Evolutionary conservation across 2,888 invertebrate genomes (phyloP), one percentile per base, ranked within the genome.

Genomic region (Bellardia bayeri): DNA sequence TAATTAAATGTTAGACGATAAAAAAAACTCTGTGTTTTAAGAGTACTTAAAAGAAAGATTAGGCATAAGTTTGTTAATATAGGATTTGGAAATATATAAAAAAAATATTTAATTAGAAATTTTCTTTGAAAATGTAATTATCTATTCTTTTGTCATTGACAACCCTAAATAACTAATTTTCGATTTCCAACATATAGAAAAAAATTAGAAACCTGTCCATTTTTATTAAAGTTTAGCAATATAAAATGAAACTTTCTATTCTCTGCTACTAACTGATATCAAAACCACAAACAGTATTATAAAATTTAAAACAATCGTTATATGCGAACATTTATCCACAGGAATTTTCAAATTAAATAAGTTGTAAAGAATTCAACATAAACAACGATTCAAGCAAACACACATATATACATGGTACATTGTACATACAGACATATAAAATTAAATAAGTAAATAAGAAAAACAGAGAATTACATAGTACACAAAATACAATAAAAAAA

Each of bases 271-370:
- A 74, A 58, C 54, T 58, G 63, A 69, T 76, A 76, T 58, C 13
- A 9, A 58, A 49, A 68, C 82, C 74, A 82, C 75, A 75, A 74
- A 64, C 30, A 45, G 45, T 54, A 54, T 40, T 64, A 71, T 30
- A 54, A 81, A 66, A 82, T 16, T 69, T 33, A 68, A 72, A 64
- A 23, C 75, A 76, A 63, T 16, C 33, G 14, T 63, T 82, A 16
- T 49, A 76, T 82, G 33, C 33, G 45, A 40, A 51, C 14, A 58
- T 69, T 61, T 76, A 76, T 54, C 16, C 82, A 83, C 51, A 76
- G 23, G 56, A 83, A 83, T 83, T 75, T 76, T 75, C 11, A 82
- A 82, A 82, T 82, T 71, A 76, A 76, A 83, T 71, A 76, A 82
- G 54, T 76, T 83, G 69, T 63, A 76, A 71, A 71, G 76, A 76